These are phyloP conservation scores for Stramonita haemastoma DNA, from an alignment of 2,888 invertebrate species.

Conservation along the genomic window DNA sequence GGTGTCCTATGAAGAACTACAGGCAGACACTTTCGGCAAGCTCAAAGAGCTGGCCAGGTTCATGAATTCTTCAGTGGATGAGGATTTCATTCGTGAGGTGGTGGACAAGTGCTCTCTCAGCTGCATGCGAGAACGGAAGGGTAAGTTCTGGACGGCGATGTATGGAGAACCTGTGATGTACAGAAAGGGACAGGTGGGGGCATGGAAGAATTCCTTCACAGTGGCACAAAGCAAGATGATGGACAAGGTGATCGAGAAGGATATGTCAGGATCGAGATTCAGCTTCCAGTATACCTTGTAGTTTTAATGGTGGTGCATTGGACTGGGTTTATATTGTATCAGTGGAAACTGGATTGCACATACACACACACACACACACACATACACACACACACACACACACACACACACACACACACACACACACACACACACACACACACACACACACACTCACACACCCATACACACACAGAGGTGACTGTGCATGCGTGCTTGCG, in stretches of 20 bases:
- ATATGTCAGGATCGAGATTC: conserved; percentile 37
- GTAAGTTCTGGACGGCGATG: conserved; percentile 19
- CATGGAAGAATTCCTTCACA: conserved; percentile 46
- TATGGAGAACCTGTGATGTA: conserved; percentile 43
- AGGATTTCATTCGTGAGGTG: conserved; percentile 44
- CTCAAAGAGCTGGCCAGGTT: conserved; percentile 31
- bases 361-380: too few species aligned
- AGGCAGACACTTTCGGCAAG: conserved; percentile 26
- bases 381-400: too few species aligned
- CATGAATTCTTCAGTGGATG: conserved; percentile 35
- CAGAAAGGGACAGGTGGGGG: conserved; percentile 46
- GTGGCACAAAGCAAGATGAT: conserved; percentile 43
- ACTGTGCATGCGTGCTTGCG: too few species aligned
- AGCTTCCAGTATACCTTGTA: conserved; percentile 32
- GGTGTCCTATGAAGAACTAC: conserved; percentile 44
- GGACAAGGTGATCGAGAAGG: conserved; percentile 40
- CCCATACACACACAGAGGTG: too few species aligned
- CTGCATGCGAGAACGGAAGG: conserved; percentile 45
- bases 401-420: too few species aligned
- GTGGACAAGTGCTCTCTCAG: conserved; percentile 42
- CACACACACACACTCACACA: too few species aligned
- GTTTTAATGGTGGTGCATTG: background rate
- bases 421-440: too few species aligned
- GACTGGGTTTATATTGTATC: too few species aligned
- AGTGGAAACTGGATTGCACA: too few species aligned